Percentiles rank a stretch among this genome's conserved stretches.
These are phyloP conservation scores for Procavia capensis DNA, from an alignment of 2,113 vertebrate genomes.

Conservation along the genomic window DNA sequence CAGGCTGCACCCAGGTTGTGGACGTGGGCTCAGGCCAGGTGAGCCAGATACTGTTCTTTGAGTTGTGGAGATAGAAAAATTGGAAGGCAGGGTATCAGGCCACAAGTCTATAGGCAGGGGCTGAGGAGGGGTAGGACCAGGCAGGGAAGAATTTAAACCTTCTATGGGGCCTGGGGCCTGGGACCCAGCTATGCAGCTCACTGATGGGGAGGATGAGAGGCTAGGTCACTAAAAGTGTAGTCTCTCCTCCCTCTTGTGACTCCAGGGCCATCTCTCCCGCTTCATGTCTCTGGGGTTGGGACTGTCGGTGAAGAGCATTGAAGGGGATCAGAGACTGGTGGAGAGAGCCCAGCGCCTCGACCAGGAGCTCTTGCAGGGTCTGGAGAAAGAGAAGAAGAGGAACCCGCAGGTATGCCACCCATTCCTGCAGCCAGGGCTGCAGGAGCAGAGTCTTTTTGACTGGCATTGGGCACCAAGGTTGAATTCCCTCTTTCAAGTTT, in stretches of 20 bases:
- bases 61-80: neutral
- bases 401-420: constrained; percentile 58
- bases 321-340: constrained; percentile 89
- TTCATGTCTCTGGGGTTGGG: constrained; percentile 93
- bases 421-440: neutral
- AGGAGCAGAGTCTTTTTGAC: neutral
- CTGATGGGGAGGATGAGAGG: neutral
- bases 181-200: neutral
- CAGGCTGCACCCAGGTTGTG: constrained; percentile 88
- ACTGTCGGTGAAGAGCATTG: constrained; percentile 91
- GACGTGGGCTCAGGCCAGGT: constrained; percentile 97
- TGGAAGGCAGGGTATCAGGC: neutral
- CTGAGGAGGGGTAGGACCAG: neutral
- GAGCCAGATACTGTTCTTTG: constrained; percentile 41
- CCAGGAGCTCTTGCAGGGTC: constrained; percentile 85
- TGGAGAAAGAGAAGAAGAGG: constrained; percentile 86
- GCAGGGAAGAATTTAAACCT: neutral
- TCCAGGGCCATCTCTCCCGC: constrained; percentile 94
- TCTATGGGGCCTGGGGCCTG: neutral
- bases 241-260: neutral
- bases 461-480: neutral
- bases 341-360: constrained; percentile 89
- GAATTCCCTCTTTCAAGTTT: neutral
- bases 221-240: neutral
- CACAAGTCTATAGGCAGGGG: neutral